Evolutionary conservation across 2,113 vertebrate species (phyloP), one percentile per base, ranked within the genome.

Genomic region (Bujurquina vittata): DNA sequence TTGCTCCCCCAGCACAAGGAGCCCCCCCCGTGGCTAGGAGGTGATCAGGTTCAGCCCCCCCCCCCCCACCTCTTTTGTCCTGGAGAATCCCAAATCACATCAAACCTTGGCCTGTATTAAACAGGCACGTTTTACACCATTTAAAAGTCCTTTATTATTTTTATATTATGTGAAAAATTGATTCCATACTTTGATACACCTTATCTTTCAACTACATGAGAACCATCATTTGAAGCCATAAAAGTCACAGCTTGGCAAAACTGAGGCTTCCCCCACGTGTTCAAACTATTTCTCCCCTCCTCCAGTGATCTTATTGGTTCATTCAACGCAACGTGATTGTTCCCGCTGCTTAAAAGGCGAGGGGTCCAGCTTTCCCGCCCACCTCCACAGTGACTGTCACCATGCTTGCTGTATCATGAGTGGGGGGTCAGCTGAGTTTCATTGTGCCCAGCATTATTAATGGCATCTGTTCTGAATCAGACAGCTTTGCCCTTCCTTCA

Each of bases 401-500:
- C 77, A 77, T 84, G 65, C 85, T 90, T 92, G 87, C 88, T 82
- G 84, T 83, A 87, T 90, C 77, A 81, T 72, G 78, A 83, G 73
- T 89, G 63, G 33, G 60, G 63, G 78, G 88, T 93, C 91, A 90
- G 89, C 61, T 74, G 88, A 59, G 29, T 88, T 89, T 92, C 91
- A 92, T 91, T 91, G 84, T 84, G 87, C 61, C 29, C 67, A 88
- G 91, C 91, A 94, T 93, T 94, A 88, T 93, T 92, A 88, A 94
- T 92, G 89, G 77, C 87, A 92, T 93, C 88, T 92, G 90, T 80
- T 87, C 72, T 79, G 78, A 91, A 88, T 80, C 81, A 57, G 84
- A 83, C 83, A 77, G 79, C 26, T 12, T 33, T 57, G 79, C 69
- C 58, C 77, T 78, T 85, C 65, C 77, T 79, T 72, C 37, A 26